Conservation (phyloP, 2,888 invertebrate genomes). For the Steinernema scapterisci region DNA sequence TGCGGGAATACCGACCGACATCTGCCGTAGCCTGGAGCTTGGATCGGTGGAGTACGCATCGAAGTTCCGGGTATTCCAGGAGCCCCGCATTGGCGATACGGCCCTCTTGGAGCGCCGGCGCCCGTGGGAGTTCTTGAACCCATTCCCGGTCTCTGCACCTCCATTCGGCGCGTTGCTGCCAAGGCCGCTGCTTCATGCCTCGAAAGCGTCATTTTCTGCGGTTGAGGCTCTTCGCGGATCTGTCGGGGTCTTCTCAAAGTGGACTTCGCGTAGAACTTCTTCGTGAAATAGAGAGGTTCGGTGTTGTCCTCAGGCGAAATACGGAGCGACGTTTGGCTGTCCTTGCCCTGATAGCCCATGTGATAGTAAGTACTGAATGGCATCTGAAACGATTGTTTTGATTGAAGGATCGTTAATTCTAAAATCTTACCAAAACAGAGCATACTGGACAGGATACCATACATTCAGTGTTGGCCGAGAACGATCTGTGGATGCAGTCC, state of each 20-base stretch:
- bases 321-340: not conserved
- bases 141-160: not conserved
- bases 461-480: not conserved
- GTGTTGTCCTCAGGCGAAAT: not conserved
- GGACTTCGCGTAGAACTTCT: not conserved
- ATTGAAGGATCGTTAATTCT: no score
- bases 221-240: no score
- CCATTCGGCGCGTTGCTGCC: not conserved
- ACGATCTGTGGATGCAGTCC: constrained; percentile 15
- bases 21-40: no score
- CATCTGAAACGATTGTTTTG: no score
- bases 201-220: not conserved
- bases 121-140: not conserved
- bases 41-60: no score
- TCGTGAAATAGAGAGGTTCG: not conserved
- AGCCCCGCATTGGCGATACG: no score
- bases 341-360: constrained; percentile 1
- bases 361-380: constrained; percentile 13
- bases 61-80: no score
- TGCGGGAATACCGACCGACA: no score
- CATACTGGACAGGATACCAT: constrained; percentile 13
- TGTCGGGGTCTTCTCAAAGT: no score
- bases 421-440: not conserved
- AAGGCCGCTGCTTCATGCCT: not conserved
- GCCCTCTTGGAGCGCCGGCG: no score